Evolutionary conservation across 2,888 invertebrate species (phyloP), one percentile per base, ranked within the genome.

Genomic region (Dasypolia templi): DNA sequence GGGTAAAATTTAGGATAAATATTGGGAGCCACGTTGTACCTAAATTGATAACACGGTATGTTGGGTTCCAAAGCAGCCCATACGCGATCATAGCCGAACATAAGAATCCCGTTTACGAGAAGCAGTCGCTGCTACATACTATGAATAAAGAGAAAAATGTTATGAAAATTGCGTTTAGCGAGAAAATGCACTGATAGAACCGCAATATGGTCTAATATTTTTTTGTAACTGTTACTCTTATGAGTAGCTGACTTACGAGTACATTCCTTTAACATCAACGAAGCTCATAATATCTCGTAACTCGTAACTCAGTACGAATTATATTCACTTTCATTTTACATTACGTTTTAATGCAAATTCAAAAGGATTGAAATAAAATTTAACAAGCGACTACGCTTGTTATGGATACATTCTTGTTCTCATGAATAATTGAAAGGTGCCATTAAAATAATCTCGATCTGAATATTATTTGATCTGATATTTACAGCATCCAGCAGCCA

Each of bases 321-420:
- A 64, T 72, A 72, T 79, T 82, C 77, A 80, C 80, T 84, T 84
- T 84, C 79, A 73, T 73, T 82, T 79, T 56, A 73, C 53, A 76
- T 73, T 81, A 69, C 82, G 76, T 69, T 82, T 72, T 63, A 74
- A 84, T 74, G 65, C 26, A 77, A 73, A 71, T 72, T 53, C 62
- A 53, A 55, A 76, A 82, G 63, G 49, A 69, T 68, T 67, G 58
- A 72, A 68, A 70, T 72, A 77, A 75, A 73, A 53, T 65, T 69
- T 71, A 77, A 68, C 81, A 67, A 80, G 72, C 72, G 59, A 81
- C 71, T 67, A 63, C 77, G 73, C 77, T 74, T 71, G 69, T 61
- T 81, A 69, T 56, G 77, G 63, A 68, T 83, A 75, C 70, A 67
- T 83, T 64, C 69, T 74, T 72, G 55, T 71, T 61, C 70, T 75